These are phyloP conservation scores for Maccullochella peelii DNA, from an alignment of 2,113 vertebrate genomes.

Conservation along the genomic window DNA sequence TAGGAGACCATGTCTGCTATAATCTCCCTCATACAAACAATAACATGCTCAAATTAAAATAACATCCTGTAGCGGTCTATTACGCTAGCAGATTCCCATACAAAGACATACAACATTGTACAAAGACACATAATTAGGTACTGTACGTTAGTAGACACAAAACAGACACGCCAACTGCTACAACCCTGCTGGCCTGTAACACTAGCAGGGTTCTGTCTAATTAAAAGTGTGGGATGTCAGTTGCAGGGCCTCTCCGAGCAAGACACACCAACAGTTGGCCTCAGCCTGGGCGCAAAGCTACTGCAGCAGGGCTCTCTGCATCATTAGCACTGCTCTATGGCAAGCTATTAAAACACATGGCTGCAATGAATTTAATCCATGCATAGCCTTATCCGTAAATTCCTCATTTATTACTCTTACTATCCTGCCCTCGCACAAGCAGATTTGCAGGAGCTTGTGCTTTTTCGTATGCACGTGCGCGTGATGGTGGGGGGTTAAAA, in stretches of 20 bases:
- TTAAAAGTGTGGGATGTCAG: slow-evolving; percentile 71
- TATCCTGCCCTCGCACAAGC: not conserved
- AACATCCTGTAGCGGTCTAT: slow-evolving; percentile 65
- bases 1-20: slow-evolving; percentile 55
- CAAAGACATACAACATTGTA: slow-evolving; percentile 33
- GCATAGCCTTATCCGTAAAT: slow-evolving; percentile 21
- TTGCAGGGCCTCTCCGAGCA: slow-evolving; percentile 38
- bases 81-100: slow-evolving; percentile 49
- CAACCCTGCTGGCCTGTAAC: slow-evolving; percentile 36
- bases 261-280: slow-evolving; percentile 30
- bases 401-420: slow-evolving; percentile 19
- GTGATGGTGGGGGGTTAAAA: slow-evolving; percentile 20
- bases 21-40: slow-evolving; percentile 72
- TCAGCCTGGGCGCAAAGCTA: slow-evolving; percentile 12
- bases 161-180: slow-evolving; percentile 45
- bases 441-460: slow-evolving; percentile 16
- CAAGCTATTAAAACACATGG: slow-evolving; percentile 45
- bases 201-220: slow-evolving; percentile 61
- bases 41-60: slow-evolving; percentile 70
- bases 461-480: not conserved
- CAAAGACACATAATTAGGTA: slow-evolving; percentile 59
- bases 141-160: slow-evolving; percentile 30
- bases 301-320: slow-evolving; percentile 42
- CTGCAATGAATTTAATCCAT: slow-evolving; percentile 51
- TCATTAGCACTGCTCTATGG: slow-evolving; percentile 67